Base-by-base conservation (phyloP, 1,140 invertebrate species). In the Drosophila truncata region DNA sequence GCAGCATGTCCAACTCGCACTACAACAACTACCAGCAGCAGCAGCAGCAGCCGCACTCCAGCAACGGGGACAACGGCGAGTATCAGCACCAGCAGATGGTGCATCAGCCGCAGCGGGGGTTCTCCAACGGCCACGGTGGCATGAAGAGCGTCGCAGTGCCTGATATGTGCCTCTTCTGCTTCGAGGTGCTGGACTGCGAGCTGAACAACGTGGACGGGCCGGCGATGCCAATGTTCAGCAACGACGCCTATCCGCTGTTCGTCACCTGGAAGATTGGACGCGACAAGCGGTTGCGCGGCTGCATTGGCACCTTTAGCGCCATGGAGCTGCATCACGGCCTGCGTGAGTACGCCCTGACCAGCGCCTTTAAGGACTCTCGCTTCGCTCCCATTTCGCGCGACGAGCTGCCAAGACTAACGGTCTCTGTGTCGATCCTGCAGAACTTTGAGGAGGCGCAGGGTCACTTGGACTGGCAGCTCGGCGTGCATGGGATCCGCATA, bases 161-260 rank as follows among this genome's bases (percentile, higher is more conserved):
- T 54, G 98, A 99, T 93, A 99, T 99, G 98, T 98, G 97, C 93
- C 98, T 97, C 94, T 99, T 97, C 94, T 99, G 98, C 95, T 99
- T 99, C 94, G 98, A 99, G 94, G 98, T 99, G 69, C 95, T 99
- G 58, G 98, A 98, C 93, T 96, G 96, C 93, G 97, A 99, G 94
- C 95, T 99, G 83, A 96, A 99, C 94, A 98, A 97, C 92, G 95
- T 98, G 91, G 97, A 98, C 80, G 96, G 97, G 71, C 98, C 98
- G 71, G 97, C 97, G 93, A 94, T 95, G 76, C 97, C 97, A 52
- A 96, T 96, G 93, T 99, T 99, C 93, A 97, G 97, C 92, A 99
- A 99, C 93, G 98, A 99, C 92, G 95, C 97, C 86, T 99, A 96
- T 94, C 99, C 98, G 54, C 94, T 99, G 87, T 99, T 99, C 95